These are phyloP conservation scores for Xiphophorus couchianus DNA, from an alignment of 2,113 vertebrate species.

Conservation along the genomic window DNA sequence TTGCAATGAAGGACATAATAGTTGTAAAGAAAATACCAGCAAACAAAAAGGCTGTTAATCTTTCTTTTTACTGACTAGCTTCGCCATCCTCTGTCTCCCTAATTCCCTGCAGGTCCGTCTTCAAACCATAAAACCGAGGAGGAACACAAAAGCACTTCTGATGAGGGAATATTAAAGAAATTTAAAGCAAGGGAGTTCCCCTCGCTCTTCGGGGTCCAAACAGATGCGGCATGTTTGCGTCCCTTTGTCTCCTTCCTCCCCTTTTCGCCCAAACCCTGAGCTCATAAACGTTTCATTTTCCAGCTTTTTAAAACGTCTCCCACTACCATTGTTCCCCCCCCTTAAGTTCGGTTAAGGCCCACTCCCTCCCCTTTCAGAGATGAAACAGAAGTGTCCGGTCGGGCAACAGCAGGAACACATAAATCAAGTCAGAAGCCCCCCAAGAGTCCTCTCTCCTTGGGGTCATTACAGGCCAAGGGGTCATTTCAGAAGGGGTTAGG, in stretches of 20 bases:
- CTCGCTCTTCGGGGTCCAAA: constrained; percentile 74
- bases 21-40: constrained; percentile 2
- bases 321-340: constrained; percentile 84
- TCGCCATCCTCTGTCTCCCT: constrained; percentile 12
- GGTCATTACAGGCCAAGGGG: constrained; percentile 87
- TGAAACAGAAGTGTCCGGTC: constrained; percentile 93
- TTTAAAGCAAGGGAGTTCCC: constrained; percentile 14
- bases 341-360: constrained; percentile 87
- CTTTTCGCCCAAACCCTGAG: constrained; percentile 17
- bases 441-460: constrained; percentile 82
- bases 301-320: constrained; percentile 69
- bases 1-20: background rate
- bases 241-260: constrained; percentile 43
- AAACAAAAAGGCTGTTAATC: constrained; percentile 15
- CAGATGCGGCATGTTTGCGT: constrained; percentile 74
- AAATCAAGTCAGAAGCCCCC: constrained; percentile 93
- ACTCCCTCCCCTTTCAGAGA: constrained; percentile 78
- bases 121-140: constrained; percentile 20
- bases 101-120: constrained; percentile 27
- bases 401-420: constrained; percentile 92
- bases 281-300: constrained; percentile 50
- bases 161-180: constrained; percentile 27
- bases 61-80: constrained; percentile 9
- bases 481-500: constrained; percentile 74
- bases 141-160: constrained; percentile 20